Evolutionary conservation across 2,797 vertebrate species (phyloP).

Genomic region (Xerus rutilus): DNA sequence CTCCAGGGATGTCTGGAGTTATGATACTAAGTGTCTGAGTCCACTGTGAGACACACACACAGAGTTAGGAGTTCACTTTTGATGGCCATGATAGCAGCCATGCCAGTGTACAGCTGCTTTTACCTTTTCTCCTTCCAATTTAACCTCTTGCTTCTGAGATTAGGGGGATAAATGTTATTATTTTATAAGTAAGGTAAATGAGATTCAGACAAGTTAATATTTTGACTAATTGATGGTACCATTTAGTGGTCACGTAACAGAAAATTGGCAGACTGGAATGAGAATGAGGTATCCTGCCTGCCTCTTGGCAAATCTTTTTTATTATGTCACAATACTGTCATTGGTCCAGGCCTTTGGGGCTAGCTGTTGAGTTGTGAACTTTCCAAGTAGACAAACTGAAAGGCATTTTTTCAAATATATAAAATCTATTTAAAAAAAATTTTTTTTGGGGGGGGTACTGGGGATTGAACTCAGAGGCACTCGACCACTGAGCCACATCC

Average conservation of each 20-base stretch:
- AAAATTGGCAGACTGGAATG: conserved; percentile 6
- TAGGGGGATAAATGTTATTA: background rate
- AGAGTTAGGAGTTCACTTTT: background rate
- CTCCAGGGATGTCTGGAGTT: background rate
- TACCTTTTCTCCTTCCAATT: conserved; percentile 37
- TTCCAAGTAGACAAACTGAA: conserved; percentile 22
- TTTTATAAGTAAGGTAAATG: conserved; percentile 34
- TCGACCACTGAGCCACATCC: too few species aligned
- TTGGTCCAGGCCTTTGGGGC: background rate
- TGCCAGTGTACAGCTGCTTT: background rate
- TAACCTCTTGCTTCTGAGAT: background rate
- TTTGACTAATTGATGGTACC: conserved; percentile 46
- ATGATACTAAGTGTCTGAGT: background rate
- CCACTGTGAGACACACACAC: background rate
- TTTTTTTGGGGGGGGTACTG: too few species aligned
- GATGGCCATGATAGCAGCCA: background rate
- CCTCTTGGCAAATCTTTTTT: conserved; percentile 38
- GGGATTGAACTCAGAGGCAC: too few species aligned
- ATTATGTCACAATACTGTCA: conserved; percentile 24
- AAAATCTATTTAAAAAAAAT: background rate
- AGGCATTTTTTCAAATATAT: background rate
- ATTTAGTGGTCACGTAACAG: conserved; percentile 46
- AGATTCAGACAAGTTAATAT: conserved; percentile 11
- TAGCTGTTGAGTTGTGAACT: conserved; percentile 37
- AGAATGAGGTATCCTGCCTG: conserved; percentile 33